phyloP scores from a whole-genome alignment of 2,888 invertebrate species.

The Oeneis ivallda region DNA sequence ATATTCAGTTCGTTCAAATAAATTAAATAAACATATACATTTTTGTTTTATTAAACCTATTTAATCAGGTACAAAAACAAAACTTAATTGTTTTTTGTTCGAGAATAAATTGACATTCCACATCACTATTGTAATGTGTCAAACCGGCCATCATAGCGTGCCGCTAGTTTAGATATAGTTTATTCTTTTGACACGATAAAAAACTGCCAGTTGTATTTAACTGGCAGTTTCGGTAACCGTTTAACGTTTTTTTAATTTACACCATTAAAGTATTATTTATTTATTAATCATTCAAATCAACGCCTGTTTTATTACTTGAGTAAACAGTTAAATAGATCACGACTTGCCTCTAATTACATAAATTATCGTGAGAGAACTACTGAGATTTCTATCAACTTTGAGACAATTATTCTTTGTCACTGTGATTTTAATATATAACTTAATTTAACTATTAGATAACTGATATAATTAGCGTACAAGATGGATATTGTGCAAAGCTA shows the following conservation, averaged over 20 bases:
- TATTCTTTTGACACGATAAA: no score
- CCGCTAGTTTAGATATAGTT: no score
- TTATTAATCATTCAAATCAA: neutral
- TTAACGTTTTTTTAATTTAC: neutral
- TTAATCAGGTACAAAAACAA: no score
- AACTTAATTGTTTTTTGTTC: no score
- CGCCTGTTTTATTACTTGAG: neutral
- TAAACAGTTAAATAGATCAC: slow-evolving; percentile 10
- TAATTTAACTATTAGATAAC: slow-evolving; percentile 13
- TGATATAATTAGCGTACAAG: neutral
- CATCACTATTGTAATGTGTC: no score
- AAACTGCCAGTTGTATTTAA: no score
- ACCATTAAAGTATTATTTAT: neutral
- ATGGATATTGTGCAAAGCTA: neutral
- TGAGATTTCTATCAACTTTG: slow-evolving; percentile 11
- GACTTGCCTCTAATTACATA: slow-evolving; percentile 7
- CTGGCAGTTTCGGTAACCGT: neutral
- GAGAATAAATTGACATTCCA: no score
- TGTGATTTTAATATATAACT: slow-evolving; percentile 11
- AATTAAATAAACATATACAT: no score
- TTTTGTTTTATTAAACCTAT: no score
- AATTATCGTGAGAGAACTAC: slow-evolving; percentile 19
- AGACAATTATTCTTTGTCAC: slow-evolving; percentile 14
- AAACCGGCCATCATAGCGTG: no score
- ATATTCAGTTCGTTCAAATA: no score